phyloP scores from a whole-genome alignment of 2,888 invertebrate species.

The Marronus borbonicus region DNA sequence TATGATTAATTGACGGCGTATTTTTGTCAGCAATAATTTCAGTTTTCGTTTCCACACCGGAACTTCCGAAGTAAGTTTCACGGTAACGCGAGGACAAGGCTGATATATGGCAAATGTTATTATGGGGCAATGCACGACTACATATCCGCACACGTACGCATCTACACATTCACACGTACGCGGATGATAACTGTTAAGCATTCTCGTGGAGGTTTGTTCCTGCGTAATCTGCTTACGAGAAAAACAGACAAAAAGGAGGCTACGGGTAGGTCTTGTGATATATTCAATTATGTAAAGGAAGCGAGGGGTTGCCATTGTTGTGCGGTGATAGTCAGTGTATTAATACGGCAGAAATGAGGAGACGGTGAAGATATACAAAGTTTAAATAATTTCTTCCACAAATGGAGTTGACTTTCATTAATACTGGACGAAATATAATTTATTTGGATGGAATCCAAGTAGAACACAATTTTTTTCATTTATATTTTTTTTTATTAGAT shows the following conservation, averaged over 20 bases:
- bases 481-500: too few relatives aligned
- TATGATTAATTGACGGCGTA: slow-evolving; percentile 65
- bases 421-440: too few relatives aligned
- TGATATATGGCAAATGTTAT: slow-evolving; percentile 58
- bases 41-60: slow-evolving; percentile 67
- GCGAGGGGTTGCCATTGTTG: slow-evolving; percentile 20
- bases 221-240: slow-evolving; percentile 52
- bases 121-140: slow-evolving; percentile 49
- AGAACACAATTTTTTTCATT: too few relatives aligned
- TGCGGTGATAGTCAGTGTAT: slow-evolving; percentile 2
- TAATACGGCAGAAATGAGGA: background rate
- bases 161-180: slow-evolving; percentile 19
- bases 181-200: slow-evolving; percentile 23
- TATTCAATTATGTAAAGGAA: slow-evolving; percentile 43
- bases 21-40: slow-evolving; percentile 67
- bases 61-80: slow-evolving; percentile 67
- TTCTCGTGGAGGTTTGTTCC: slow-evolving; percentile 39
- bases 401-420: too few relatives aligned
- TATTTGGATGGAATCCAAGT: too few relatives aligned
- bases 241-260: slow-evolving; percentile 46
- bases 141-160: slow-evolving; percentile 35
- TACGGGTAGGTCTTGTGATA: slow-evolving; percentile 7
- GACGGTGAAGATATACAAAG: background rate
- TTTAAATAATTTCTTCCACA: background rate
- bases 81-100: slow-evolving; percentile 59